These are phyloP conservation scores for Drosophila formosana DNA, from an alignment of 2,888 invertebrate species.

Conservation along the genomic window DNA sequence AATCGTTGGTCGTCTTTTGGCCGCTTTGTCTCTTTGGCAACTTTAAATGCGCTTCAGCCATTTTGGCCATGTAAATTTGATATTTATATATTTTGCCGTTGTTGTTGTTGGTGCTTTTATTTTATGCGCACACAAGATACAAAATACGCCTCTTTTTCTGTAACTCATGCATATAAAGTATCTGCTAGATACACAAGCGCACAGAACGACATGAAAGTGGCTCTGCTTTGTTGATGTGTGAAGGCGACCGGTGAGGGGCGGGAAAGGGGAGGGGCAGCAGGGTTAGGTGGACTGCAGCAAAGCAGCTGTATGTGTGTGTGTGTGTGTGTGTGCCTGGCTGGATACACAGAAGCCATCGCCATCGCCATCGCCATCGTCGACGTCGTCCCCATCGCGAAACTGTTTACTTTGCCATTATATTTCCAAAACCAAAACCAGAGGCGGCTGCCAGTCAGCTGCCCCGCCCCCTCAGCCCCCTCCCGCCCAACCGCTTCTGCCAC, in stretches of 20 bases:
- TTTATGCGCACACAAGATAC: slow-evolving; percentile 63
- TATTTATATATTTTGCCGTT: slow-evolving; percentile 61
- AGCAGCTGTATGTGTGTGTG: slow-evolving; percentile 27
- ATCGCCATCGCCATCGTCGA: slow-evolving; percentile 28
- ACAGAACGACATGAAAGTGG: slow-evolving; percentile 55
- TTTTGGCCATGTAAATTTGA: slow-evolving; percentile 61
- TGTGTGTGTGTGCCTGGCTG: slow-evolving; percentile 8
- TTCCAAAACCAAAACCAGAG: slow-evolving; percentile 62
- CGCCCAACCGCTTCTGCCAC: not conserved
- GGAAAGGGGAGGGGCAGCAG: not conserved
- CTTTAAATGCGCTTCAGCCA: slow-evolving; percentile 51
- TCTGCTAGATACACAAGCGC: slow-evolving; percentile 76
- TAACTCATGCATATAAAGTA: slow-evolving; percentile 81
- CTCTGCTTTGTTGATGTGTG: slow-evolving; percentile 40
- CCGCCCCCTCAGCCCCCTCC: slow-evolving; percentile 2
- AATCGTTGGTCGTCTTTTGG: not conserved
- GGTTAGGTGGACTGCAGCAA: slow-evolving; percentile 21
- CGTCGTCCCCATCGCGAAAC: slow-evolving; percentile 58
- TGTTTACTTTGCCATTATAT: slow-evolving; percentile 75
- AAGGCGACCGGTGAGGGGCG: not conserved
- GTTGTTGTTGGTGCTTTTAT: slow-evolving; percentile 46
- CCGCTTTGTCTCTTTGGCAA: slow-evolving; percentile 4
- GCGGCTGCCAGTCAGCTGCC: slow-evolving; percentile 48
- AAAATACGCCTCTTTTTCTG: slow-evolving; percentile 76
- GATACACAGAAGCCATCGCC: slow-evolving; percentile 50